Percentiles rank a stretch among this genome's conserved stretches.
These are phyloP conservation scores for Gephyroberyx darwinii DNA, from an alignment of 2,797 vertebrate species.

Conservation along the genomic window DNA sequence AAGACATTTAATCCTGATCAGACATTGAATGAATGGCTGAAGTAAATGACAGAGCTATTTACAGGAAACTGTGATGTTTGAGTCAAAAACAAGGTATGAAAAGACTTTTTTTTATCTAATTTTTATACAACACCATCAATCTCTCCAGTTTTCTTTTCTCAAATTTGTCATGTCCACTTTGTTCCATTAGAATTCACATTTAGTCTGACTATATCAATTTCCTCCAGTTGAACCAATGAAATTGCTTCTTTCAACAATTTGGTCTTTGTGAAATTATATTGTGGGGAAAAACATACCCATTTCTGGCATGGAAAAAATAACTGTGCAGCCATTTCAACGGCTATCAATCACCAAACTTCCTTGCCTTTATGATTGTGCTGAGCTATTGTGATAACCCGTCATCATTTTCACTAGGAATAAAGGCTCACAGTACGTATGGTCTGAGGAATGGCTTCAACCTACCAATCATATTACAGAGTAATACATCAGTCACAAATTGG, in stretches of 20 bases:
- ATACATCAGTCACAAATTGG: slow-evolving; percentile 61
- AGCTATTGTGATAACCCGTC: slow-evolving; percentile 61
- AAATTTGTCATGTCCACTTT: slow-evolving; percentile 73
- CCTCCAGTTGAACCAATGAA: slow-evolving; percentile 60
- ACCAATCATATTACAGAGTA: slow-evolving; percentile 55
- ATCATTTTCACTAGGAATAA: slow-evolving; percentile 62
- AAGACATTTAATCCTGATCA: slow-evolving; percentile 42
- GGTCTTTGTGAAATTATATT: slow-evolving; percentile 48
- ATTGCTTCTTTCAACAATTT: slow-evolving; percentile 68
- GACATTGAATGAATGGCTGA: slow-evolving; percentile 37
- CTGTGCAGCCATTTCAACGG: slow-evolving; percentile 67
- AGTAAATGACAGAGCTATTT: slow-evolving; percentile 22
- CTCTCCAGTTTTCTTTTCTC: slow-evolving; percentile 68
- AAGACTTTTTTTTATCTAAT: slow-evolving; percentile 47
- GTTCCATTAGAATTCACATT: slow-evolving; percentile 69
- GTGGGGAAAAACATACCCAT: slow-evolving; percentile 43
- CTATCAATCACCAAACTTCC: slow-evolving; percentile 78
- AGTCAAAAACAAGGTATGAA: slow-evolving; percentile 35
- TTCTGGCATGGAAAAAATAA: slow-evolving; percentile 46
- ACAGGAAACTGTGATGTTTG: slow-evolving; percentile 5
- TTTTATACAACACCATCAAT: slow-evolving; percentile 62
- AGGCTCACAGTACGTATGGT: slow-evolving; percentile 18
- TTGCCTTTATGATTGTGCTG: slow-evolving; percentile 42
- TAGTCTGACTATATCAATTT: slow-evolving; percentile 69
- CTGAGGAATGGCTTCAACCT: slow-evolving; percentile 49